Percentiles rank a stretch among this genome's conserved stretches.
These are phyloP conservation scores for Sebastes fasciatus DNA, from an alignment of 2,113 vertebrate species.

Conservation along the genomic window DNA sequence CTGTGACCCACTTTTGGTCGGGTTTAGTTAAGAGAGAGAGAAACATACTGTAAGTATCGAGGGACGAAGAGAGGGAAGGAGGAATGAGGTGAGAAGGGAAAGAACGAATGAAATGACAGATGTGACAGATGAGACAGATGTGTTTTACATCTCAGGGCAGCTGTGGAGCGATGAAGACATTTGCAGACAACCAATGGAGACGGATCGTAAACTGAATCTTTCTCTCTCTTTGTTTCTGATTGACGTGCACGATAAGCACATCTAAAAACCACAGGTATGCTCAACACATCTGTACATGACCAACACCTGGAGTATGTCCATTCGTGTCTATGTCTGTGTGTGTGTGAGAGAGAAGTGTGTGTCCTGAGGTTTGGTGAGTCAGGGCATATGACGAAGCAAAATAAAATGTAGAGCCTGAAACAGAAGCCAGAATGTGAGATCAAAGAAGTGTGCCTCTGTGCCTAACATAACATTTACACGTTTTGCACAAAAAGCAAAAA, in stretches of 20 bases:
- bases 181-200: background rate
- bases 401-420: conserved; percentile 22
- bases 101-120: background rate
- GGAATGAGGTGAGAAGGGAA: background rate
- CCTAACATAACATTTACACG: too few relatives aligned
- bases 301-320: background rate
- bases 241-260: background rate
- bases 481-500: too few relatives aligned
- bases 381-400: background rate
- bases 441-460: too few relatives aligned
- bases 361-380: conserved; percentile 38
- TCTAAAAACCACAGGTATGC: conserved; percentile 31
- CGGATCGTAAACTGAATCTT: background rate
- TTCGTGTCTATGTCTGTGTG: background rate
- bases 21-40: conserved; percentile 2
- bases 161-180: conserved; percentile 15
- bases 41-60: background rate
- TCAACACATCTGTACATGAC: background rate
- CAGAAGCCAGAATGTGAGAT: background rate
- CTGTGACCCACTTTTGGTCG: conserved; percentile 62
- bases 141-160: conserved; percentile 1
- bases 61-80: background rate
- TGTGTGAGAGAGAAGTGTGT: background rate
- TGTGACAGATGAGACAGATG: conserved; percentile 11
- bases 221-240: background rate